Conservation (phyloP, 2,113 vertebrate species). For the Lasiurus cinereus region DNA sequence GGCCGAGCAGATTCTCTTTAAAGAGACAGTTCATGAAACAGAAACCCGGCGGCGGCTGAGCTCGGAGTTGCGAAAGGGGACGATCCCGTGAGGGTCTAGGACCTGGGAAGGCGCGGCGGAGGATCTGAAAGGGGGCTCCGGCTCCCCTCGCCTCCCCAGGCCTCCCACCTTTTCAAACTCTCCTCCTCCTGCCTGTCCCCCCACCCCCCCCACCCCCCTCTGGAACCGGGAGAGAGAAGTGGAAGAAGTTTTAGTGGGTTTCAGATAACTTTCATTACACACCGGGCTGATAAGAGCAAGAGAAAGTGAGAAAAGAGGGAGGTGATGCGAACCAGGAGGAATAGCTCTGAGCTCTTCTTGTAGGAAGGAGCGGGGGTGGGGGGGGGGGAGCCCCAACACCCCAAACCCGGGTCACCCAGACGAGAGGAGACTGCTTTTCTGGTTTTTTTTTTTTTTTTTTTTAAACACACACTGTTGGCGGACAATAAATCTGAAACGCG, state of each 20-base stretch:
- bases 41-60: constrained; percentile 81
- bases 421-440: constrained; percentile 68
- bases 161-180: constrained; percentile 61
- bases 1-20: constrained; percentile 88
- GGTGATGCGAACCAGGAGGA: constrained; percentile 80
- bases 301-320: constrained; percentile 86
- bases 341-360: constrained; percentile 56
- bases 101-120: constrained; percentile 35
- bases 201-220: neutral
- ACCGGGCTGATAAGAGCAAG: constrained; percentile 85
- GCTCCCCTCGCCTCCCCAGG: constrained; percentile 34
- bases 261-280: constrained; percentile 83
- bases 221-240: constrained; percentile 65
- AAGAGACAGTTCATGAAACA: constrained; percentile 88
- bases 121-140: constrained; percentile 34
- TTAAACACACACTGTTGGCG: constrained; percentile 73
- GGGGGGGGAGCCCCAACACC: constrained; percentile 48
- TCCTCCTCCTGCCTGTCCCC: constrained; percentile 53
- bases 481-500: constrained; percentile 81
- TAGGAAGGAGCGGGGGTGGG: constrained; percentile 54
- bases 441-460: too few species aligned
- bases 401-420: constrained; percentile 69
- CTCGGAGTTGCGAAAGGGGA: constrained; percentile 79
- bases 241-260: constrained; percentile 85
- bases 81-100: constrained; percentile 80